phyloP scores from a whole-genome alignment of 2,113 vertebrate genomes.

The Propithecus coquereli region DNA sequence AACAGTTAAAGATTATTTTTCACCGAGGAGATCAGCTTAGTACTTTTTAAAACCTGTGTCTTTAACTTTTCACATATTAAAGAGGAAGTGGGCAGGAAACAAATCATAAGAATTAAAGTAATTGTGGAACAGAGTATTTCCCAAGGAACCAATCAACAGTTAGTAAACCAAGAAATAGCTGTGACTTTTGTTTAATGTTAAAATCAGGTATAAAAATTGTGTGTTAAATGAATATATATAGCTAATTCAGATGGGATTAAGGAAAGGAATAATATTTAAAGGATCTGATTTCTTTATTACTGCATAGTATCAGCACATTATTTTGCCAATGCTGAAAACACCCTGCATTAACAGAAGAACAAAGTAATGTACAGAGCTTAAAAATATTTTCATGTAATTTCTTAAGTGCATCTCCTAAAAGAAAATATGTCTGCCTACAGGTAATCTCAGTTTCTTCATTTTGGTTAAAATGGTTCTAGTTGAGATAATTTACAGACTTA shows the following conservation, averaged over 20 bases:
- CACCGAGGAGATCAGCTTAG: neutral
- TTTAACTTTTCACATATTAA: slow-evolving; percentile 27
- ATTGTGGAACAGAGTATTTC: slow-evolving; percentile 41
- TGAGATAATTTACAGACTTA: neutral
- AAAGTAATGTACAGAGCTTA: neutral
- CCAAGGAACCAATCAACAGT: slow-evolving; percentile 47
- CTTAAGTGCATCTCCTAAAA: neutral
- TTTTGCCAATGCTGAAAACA: neutral
- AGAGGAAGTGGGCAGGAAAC: slow-evolving; percentile 50
- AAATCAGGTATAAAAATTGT: slow-evolving; percentile 44
- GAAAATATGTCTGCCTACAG: neutral
- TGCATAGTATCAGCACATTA: neutral
- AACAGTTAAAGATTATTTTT: neutral
- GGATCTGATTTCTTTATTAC: slow-evolving; percentile 7
- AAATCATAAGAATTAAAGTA: slow-evolving; percentile 47
- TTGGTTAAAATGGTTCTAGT: neutral
- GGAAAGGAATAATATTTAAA: slow-evolving; percentile 23
- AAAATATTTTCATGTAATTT: slow-evolving; percentile 24
- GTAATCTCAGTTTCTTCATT: neutral
- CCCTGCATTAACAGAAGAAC: slow-evolving; percentile 16
- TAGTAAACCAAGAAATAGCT: slow-evolving; percentile 54
- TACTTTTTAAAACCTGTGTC: neutral
- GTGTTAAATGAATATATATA: neutral
- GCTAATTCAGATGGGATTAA: neutral
- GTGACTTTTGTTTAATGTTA: slow-evolving; percentile 32